Conservation (phyloP, 2,113 vertebrate species). For the Hippocampus guttulatus region DNA sequence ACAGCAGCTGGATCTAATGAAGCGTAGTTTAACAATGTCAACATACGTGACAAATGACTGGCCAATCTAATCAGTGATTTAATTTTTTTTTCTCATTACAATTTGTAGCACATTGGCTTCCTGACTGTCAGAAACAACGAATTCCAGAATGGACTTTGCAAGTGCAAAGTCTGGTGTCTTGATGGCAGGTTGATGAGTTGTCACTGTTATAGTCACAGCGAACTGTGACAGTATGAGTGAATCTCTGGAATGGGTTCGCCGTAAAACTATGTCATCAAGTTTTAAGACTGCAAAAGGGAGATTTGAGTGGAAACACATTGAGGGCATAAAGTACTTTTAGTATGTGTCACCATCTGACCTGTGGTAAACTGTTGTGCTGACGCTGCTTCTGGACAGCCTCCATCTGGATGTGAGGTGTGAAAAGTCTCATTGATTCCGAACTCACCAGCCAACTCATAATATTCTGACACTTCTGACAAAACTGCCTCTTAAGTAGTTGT, state of each 20-base stretch:
- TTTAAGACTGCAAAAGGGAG: neutral
- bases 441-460: too few species aligned
- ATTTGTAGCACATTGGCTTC: too few species aligned
- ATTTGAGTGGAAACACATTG: neutral
- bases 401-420: slow-evolving; percentile 75
- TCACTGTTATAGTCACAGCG: neutral
- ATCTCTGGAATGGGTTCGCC: neutral
- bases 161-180: too few species aligned
- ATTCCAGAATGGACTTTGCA: neutral
- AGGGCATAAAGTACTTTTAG: neutral
- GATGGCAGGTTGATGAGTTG: neutral
- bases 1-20: too few species aligned
- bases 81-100: too few species aligned
- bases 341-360: neutral
- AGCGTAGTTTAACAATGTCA: too few species aligned
- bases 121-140: too few species aligned
- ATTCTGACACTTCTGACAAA: too few species aligned
- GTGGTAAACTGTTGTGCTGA: slow-evolving; percentile 75
- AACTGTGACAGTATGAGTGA: neutral
- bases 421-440: slow-evolving; percentile 66
- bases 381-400: slow-evolving; percentile 78
- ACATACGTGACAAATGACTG: too few species aligned
- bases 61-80: too few species aligned
- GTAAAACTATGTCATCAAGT: neutral
- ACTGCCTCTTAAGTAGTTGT: too few species aligned